Conservation (phyloP, 1,140 invertebrate genomes). For the Metaphire vulgaris region DNA sequence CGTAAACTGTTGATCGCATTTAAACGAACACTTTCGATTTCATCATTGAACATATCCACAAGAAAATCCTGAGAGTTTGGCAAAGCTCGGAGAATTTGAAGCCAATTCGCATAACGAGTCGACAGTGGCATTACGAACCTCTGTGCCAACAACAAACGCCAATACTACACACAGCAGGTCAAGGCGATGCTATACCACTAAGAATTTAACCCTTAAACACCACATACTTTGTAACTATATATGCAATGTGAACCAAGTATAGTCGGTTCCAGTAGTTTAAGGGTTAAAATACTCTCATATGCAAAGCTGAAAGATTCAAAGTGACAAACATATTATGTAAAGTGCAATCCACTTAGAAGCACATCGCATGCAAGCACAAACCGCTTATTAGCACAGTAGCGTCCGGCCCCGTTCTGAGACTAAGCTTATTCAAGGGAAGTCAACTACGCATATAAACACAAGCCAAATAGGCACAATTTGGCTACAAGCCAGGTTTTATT, state of each 20-base stretch:
- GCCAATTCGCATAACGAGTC: constrained; percentile 88
- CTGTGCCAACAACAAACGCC: constrained; percentile 52
- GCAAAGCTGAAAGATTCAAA: not conserved
- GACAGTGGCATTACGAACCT: constrained; percentile 88
- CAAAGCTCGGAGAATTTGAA: constrained; percentile 74
- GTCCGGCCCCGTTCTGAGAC: too few species aligned
- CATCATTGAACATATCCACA: constrained; percentile 99
- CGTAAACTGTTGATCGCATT: constrained; percentile 87
- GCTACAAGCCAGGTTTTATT: too few species aligned
- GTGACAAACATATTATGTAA: not conserved
- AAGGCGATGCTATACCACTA: not conserved
- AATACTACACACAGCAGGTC: not conserved
- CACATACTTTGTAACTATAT: too few species aligned
- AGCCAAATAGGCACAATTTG: too few species aligned
- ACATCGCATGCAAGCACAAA: not conserved
- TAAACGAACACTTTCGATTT: constrained; percentile 92
- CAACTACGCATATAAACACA: too few species aligned
- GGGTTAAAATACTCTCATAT: not conserved
- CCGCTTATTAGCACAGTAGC: too few species aligned
- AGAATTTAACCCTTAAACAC: not conserved
- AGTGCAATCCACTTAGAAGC: not conserved
- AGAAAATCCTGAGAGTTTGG: constrained; percentile 71
- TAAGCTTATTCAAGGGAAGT: too few species aligned
- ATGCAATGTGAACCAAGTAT: too few species aligned
- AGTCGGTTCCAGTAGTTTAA: too few species aligned